A percentile compares a stretch with the other conserved stretches of the same genome.
These are phyloP conservation scores for Australoheros facetus DNA, from an alignment of 2,797 vertebrate species.

Conservation along the genomic window DNA sequence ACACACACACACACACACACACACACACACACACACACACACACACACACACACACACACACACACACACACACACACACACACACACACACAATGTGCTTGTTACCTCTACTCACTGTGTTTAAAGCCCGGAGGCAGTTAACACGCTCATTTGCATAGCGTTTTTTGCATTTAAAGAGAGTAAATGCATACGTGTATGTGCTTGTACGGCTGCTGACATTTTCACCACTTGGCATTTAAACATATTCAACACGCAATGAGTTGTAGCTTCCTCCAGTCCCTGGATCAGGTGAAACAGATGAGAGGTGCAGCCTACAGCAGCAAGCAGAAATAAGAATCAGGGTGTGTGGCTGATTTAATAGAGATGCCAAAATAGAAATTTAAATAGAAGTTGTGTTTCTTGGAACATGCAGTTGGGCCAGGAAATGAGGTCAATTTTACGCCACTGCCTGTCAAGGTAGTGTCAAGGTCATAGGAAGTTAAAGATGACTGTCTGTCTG, in stretches of 20 bases:
- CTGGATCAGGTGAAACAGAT: constrained; percentile 47
- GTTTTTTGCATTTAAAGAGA: constrained; percentile 63
- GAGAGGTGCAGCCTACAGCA: constrained; percentile 34
- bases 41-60: constrained; percentile 7
- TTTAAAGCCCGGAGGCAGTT: constrained; percentile 33
- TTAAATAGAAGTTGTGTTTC: constrained; percentile 37
- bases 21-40: constrained; percentile 29
- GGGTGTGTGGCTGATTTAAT: constrained; percentile 19
- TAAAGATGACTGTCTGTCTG: not conserved
- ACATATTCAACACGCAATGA: constrained; percentile 58
- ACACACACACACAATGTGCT: constrained; percentile 4
- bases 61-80: constrained; percentile 8
- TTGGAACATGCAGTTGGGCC: not conserved
- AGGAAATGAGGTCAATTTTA: constrained; percentile 32
- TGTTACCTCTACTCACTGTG: not conserved
- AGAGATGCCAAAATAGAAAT: constrained; percentile 29
- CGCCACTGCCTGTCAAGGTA: constrained; percentile 11
- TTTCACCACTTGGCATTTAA: constrained; percentile 71
- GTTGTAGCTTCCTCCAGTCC: constrained; percentile 34
- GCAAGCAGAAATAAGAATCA: constrained; percentile 17
- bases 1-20: constrained; percentile 23
- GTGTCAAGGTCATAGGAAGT: constrained; percentile 50
- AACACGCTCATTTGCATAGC: constrained; percentile 63
- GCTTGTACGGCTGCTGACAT: constrained; percentile 58
- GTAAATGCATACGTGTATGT: constrained; percentile 43